Conservation (phyloP, 2,113 vertebrate species). For the Scomber scombrus region DNA sequence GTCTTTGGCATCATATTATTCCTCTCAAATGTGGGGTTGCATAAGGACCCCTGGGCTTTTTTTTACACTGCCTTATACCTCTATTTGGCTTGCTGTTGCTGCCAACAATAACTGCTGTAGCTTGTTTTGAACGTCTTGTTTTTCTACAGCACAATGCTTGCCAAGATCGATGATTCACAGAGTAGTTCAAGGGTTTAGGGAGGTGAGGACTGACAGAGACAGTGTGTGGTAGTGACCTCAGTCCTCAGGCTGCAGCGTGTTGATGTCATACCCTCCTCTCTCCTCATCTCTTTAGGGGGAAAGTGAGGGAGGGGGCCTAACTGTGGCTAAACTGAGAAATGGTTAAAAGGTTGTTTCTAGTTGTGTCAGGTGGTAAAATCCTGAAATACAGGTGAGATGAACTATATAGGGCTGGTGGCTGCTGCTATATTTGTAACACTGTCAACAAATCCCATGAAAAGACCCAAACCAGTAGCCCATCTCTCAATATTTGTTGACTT, state of each 20-base stretch:
- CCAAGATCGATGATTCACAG: constrained; percentile 62
- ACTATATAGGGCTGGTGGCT: neutral
- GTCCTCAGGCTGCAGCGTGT: constrained; percentile 26
- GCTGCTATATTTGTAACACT: neutral
- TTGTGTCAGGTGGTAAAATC: constrained; percentile 14
- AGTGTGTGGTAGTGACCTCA: constrained; percentile 66
- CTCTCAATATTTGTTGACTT: neutral
- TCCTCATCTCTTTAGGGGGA: constrained; percentile 19
- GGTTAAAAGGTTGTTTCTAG: constrained; percentile 21
- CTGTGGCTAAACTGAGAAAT: constrained; percentile 28
- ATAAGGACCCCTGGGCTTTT: constrained; percentile 45
- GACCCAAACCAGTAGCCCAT: neutral
- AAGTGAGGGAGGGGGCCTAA: constrained; percentile 6
- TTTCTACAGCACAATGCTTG: constrained; percentile 52
- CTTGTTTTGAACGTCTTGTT: constrained; percentile 61
- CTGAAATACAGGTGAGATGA: neutral
- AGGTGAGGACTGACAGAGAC: constrained; percentile 58
- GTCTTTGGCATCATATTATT: constrained; percentile 41
- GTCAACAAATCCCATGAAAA: neutral
- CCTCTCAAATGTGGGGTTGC: constrained; percentile 40
- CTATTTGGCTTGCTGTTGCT: constrained; percentile 48
- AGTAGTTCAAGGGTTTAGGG: constrained; percentile 39
- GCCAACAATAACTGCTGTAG: constrained; percentile 67
- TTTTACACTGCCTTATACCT: constrained; percentile 55
- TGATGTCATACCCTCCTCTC: constrained; percentile 62